phyloP scores from a whole-genome alignment of 2,113 vertebrate genomes.

The Aegotheles bennettii region DNA sequence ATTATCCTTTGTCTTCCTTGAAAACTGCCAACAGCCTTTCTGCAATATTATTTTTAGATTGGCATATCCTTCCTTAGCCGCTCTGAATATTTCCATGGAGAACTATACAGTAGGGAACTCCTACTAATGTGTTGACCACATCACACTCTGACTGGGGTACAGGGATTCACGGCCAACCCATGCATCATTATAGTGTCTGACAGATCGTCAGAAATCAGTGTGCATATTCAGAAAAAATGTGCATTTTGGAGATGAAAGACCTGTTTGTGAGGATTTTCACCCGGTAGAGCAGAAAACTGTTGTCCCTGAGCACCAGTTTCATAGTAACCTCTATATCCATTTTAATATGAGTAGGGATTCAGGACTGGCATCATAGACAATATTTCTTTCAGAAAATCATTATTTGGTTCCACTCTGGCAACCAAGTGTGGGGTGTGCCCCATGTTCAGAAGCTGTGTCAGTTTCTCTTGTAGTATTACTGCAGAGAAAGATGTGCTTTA shows the following conservation, averaged over 20 bases:
- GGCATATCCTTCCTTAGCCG: not conserved
- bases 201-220: not conserved
- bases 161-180: not conserved
- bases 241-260: not conserved
- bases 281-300: not conserved
- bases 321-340: not conserved
- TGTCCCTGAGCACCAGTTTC: not conserved
- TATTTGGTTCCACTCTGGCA: not conserved
- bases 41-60: not conserved
- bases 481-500: not conserved
- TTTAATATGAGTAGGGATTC: not conserved
- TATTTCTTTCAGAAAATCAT: not conserved
- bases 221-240: not conserved
- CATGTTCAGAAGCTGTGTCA: not conserved
- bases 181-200: not conserved
- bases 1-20: not conserved
- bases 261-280: not conserved
- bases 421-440: not conserved
- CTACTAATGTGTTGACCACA: fast-evolving
- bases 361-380: not conserved
- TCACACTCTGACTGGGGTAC: not conserved
- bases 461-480: not conserved
- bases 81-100: not conserved
- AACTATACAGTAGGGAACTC: not conserved
- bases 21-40: not conserved